Evolutionary conservation across 1,140 invertebrate species (phyloP), one percentile per base, ranked within the genome.

Genomic region (Harlomillsia oculata): DNA sequence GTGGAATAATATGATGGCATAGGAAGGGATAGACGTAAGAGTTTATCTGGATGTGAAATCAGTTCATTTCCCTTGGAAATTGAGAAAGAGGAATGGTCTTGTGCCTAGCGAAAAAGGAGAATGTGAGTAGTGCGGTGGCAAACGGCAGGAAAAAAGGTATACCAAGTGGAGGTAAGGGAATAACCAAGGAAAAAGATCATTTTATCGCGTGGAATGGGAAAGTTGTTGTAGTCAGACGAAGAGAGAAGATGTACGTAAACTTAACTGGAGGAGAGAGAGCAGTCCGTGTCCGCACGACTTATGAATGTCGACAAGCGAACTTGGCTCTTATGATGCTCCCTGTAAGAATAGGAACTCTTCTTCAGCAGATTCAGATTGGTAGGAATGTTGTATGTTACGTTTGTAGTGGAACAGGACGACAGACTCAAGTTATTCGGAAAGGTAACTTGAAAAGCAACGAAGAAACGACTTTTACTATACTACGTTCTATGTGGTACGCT

Each of bases 51-150:
- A 52, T 54, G 55, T 52, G 50, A 52, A 62, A 62, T 62, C 60
- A 58, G 60, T 62, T 62, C 60, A 62, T 62, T 62, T 62, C 60
- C 60, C 60, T 62, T 62, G 60, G 60, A 62, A 58, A 62, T 62
- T 56, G 55, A 49, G 54, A 59, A 56, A 53, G 59, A 61, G 59
- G 53, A 56, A 59, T 59, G 43, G 50, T 56, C n/a, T n/a, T n/a
- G n/a, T 48, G 45, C 34, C 45, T 48, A 36, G 48, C 36, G 32
- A 21, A 48, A 28, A 50, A 23, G 30, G 18, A 29, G 14, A 20
- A 9, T 18, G 6, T 41, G 37, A 39, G 32, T 4, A 37, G 16
- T 50, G 5, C 14, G 44, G 44, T 13, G 23, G 18, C 21, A 48
- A 3, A 48, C 11, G 32, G 14, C 5, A n/a, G 32, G 25, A 28